Evolutionary conservation across 2,888 invertebrate genomes (phyloP), one percentile per base, ranked within the genome.

Genomic region (Sesia apiformis): DNA sequence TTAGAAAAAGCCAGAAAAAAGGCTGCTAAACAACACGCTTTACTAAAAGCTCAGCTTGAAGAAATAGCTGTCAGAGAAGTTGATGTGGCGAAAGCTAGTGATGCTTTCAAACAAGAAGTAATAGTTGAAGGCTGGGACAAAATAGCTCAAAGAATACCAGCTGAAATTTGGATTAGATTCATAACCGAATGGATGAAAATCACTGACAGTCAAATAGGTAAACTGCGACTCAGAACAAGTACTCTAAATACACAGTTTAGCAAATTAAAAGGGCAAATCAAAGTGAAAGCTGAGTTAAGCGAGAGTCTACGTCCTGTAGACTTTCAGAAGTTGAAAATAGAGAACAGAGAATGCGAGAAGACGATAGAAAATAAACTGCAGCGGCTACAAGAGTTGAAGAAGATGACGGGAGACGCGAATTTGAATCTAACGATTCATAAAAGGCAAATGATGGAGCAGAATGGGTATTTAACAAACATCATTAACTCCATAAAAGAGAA

Each of bases 311-410:
- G 91, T 53, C 88, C 91, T 0, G 91, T 93, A 0, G 93, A 93
- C 68, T 93, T 93, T 60, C 91, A 93, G 40, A 91, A 92, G 65
- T 64, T 93, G 3, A 83, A 85, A 61, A 93, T 93, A 40, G 92
- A 93, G 63, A 93, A 93, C 63, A 64, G 84, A 3, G 88, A 91
- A 64, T 87, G 89, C 53, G 53, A 79, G 5, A 74, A 79, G 55
- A 69, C 82, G 4, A 92, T 93, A 51, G 92, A 92, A 0, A 81
- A 89, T 42, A 92, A 92, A 63, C 74, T 89, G 49, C 65, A 69
- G 5, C 90, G 91, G 60, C 62, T 93, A 4, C 73, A 78, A 0
- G 91, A 92, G 52, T 62, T 93, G 56, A 93, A 93, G 62, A 90
- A 83, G 65, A 87, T 91, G 77, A 90, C 91, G 0, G 93, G 92